Evolutionary conservation across 2,797 vertebrate species (phyloP), one percentile per base, ranked within the genome.

Genomic region (Melopsittacus undulatus): DNA sequence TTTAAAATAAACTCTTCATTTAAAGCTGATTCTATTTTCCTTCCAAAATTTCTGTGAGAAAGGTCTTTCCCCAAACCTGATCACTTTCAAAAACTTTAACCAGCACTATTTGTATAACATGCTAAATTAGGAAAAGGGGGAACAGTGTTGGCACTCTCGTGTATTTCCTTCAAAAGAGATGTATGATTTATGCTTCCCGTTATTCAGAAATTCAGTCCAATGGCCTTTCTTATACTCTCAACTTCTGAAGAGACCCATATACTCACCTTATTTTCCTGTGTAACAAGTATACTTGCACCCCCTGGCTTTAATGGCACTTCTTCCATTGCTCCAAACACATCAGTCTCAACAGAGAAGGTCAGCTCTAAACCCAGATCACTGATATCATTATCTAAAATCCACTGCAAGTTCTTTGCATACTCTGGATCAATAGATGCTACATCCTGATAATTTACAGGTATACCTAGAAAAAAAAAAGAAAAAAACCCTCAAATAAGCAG

Each of bases 321-420:
- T 95, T 99, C 99, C 99, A 99, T 99, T 30, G 99, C 99, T 62
- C 99, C 99, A 56, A 99, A 99, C 63, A 99, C 99, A 62, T 99
- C 99, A 0, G 99, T 99, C 97, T 99, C 99, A 61, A 99, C 99
- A 46, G 99, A 99, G 94, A 99, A 99, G 49, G 99, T 99, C 69
- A 99, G 98, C 95, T 99, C 99, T 92, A 99, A 98, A 89, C 99
- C 99, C 91, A 99, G 97, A 93, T 99, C 99, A 91, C 99, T 99
- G 97, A 99, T 99, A 97, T 99, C 99, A 82, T 99, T 99, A 98
- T 99, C 99, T 97, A 99, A 98, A 97, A 99, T 99, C 99, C 99
- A 99, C 92, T 99, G 99, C 92, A 99, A 97, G 96, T 99, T 99
- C 97, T 99, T 99, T 54, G 99, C 99, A 91, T 99, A 99, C 93